Conservation (phyloP, 2,888 invertebrate genomes). For the Orchestes rusci region DNA sequence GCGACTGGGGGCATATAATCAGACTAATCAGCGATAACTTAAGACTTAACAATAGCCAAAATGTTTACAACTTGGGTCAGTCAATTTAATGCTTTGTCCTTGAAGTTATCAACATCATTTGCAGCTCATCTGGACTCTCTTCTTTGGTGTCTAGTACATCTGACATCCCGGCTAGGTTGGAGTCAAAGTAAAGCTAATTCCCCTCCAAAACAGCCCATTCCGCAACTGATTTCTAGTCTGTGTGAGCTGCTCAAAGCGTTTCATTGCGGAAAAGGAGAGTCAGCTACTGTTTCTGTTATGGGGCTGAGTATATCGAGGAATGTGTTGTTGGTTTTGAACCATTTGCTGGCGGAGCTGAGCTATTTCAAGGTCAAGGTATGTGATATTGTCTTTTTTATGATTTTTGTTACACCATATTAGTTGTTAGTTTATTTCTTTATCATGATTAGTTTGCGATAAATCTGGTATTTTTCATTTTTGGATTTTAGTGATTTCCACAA, state of each 20-base stretch:
- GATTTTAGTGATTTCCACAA: too few species aligned
- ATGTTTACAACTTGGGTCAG: slow-evolving; percentile 53
- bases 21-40: slow-evolving; percentile 46
- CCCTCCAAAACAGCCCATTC: slow-evolving; percentile 34
- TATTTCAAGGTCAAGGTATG: slow-evolving; percentile 41
- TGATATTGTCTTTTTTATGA: too few species aligned
- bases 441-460: too few species aligned
- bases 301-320: slow-evolving; percentile 50
- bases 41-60: slow-evolving; percentile 47
- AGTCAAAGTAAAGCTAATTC: slow-evolving; percentile 34
- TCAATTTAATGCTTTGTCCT: too few species aligned
- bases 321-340: slow-evolving; percentile 49
- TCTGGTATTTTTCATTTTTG: too few species aligned
- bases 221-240: slow-evolving; percentile 42
- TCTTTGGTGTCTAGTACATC: slow-evolving; percentile 45
- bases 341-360: slow-evolving; percentile 48
- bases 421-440: too few species aligned
- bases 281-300: slow-evolving; percentile 50
- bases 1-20: slow-evolving; percentile 44
- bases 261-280: slow-evolving; percentile 44
- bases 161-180: slow-evolving; percentile 47
- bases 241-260: slow-evolving; percentile 49
- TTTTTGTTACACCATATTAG: too few species aligned
- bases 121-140: slow-evolving; percentile 50
- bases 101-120: too few species aligned